phyloP scores from a whole-genome alignment of 2,888 invertebrate species.

The Linnaemya tessellans region DNA sequence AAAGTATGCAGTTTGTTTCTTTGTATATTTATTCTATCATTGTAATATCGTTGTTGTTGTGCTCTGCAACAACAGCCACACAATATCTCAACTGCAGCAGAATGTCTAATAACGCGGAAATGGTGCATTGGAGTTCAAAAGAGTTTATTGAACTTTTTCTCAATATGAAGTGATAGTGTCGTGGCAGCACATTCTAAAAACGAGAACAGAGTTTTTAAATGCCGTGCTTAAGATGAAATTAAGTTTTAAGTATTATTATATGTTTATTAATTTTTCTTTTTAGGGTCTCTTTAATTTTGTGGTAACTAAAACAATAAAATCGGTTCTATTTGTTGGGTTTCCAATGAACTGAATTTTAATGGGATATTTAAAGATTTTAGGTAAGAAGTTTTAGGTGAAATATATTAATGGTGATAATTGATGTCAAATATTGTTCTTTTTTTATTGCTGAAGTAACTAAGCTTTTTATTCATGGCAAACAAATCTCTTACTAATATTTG shows the following conservation, averaged over 20 bases:
- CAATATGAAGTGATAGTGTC: conserved; percentile 54
- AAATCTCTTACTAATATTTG: no score
- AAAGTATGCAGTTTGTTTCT: conserved; percentile 71
- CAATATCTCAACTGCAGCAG: conserved; percentile 60
- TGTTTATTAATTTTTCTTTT: neutral
- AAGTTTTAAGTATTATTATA: neutral
- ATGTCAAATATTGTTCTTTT: no score
- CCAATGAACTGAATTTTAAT: no score
- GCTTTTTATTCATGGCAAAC: no score
- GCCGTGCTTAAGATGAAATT: neutral
- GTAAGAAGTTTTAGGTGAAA: no score
- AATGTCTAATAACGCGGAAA: conserved; percentile 73
- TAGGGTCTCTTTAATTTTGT: neutral
- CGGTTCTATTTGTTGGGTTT: neutral
- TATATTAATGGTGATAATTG: no score
- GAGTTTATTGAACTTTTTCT: conserved; percentile 79
- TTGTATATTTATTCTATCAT: conserved; percentile 34
- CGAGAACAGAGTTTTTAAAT: conserved; percentile 29
- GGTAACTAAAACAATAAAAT: neutral
- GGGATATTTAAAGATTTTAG: no score
- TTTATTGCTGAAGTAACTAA: no score
- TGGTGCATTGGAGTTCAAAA: conserved; percentile 78
- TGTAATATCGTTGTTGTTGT: conserved; percentile 35
- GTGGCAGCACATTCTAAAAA: conserved; percentile 49
- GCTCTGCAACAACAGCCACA: conserved; percentile 36